phyloP scores from a whole-genome alignment of 2,888 invertebrate genomes.

The Pollenia angustigena region DNA sequence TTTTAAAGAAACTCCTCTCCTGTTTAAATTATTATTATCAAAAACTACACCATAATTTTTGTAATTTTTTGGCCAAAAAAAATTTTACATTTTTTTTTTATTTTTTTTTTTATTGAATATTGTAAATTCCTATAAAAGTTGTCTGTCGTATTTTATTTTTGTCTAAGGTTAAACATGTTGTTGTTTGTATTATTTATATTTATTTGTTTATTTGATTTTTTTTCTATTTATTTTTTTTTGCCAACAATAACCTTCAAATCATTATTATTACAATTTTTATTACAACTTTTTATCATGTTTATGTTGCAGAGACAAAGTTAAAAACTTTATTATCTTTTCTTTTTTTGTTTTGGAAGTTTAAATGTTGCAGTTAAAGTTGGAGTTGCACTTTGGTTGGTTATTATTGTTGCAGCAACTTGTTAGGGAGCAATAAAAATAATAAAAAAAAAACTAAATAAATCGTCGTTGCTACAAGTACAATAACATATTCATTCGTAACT shows the following conservation, averaged over 20 bases:
- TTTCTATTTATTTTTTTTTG: constrained; percentile 11
- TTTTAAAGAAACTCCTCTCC: constrained; percentile 8
- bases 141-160: background rate
- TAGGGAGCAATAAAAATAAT: constrained; percentile 44
- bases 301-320: constrained; percentile 46
- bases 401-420: constrained; percentile 41
- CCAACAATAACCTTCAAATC: constrained; percentile 71
- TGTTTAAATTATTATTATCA: constrained; percentile 53
- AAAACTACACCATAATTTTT: constrained; percentile 32
- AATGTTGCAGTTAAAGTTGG: constrained; percentile 20
- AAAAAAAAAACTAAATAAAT: background rate
- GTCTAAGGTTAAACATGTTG: constrained; percentile 24
- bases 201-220: constrained; percentile 8
- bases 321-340: constrained; percentile 66
- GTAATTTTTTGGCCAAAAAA: background rate
- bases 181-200: constrained; percentile 10
- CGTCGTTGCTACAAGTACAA: constrained; percentile 19
- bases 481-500: constrained; percentile 13
- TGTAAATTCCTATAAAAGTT: constrained; percentile 13
- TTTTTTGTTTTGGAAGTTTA: constrained; percentile 5
- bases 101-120: background rate
- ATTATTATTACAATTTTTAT: constrained; percentile 65
- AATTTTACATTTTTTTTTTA: background rate
- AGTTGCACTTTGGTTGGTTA: background rate
- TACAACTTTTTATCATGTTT: constrained; percentile 58